Evolutionary conservation across 2,797 vertebrate species (phyloP), one percentile per base, ranked within the genome.

Genomic region (Anableps anableps): DNA sequence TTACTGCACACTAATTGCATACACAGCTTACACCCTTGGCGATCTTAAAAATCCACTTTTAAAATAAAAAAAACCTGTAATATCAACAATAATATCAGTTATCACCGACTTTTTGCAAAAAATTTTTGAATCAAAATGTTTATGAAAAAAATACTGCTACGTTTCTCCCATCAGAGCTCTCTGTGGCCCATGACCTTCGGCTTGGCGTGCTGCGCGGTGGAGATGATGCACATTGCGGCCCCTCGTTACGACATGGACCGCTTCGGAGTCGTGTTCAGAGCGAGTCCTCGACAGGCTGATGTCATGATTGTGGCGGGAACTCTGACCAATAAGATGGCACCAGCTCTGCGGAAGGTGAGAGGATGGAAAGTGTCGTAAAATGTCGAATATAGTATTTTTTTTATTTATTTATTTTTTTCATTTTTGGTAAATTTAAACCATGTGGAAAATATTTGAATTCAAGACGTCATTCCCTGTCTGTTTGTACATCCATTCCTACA

Each of bases 171-270:
- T 31, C 94, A 99, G 99, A 98, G 97, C 91, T 99, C 99, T 9
- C 75, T 99, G 86, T 99, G 99, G 99, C 99, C 99, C 0, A 99
- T 99, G 98, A 99, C 98, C 10, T 99, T 99, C 0, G 99, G 99
- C 53, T 82, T 99, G 93, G 99, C 99, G 0, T 99, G 99, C 92
- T 99, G 99, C 0, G 98, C 99, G 0, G 97, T 99, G 84, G 99
- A 99, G 93, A 99, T 99, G 99, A 99, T 99, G 98, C 99, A 99
- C 93, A 98, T 99, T 97, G 98, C 97, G 0, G 98, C 98, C 0
- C 97, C 98, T 0, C 97, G 97, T 75, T 99, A 99, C 0, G 99
- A 99, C 94, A 99, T 99, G 98, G 99, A 99, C 80, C 96, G 98
- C 4, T 99, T 99, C 0, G 98, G 99, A 0, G 97, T 99, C 9